phyloP scores from a whole-genome alignment of 2,888 invertebrate species.

The Epirrhoe tristata region DNA sequence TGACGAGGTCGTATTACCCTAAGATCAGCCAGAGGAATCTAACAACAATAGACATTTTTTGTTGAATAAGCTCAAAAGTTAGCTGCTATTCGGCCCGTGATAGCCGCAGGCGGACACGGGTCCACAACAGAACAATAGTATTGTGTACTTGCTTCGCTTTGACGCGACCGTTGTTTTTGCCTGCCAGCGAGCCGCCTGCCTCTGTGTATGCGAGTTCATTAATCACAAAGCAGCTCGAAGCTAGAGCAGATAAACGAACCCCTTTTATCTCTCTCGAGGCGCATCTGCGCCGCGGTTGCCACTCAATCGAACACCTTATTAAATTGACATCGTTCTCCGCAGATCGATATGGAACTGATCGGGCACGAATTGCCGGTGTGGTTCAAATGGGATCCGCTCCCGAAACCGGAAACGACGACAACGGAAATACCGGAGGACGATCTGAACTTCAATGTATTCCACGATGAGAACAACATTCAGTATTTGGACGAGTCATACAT shows the following conservation, averaged over 20 bases:
- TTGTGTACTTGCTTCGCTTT: constrained; percentile 62
- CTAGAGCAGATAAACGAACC: constrained; percentile 64
- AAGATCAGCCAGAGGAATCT: neutral
- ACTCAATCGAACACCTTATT: constrained; percentile 38
- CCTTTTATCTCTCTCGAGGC: constrained; percentile 62
- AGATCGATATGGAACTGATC: constrained; percentile 79
- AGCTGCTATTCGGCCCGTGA: constrained; percentile 38
- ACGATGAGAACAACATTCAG: constrained; percentile 77
- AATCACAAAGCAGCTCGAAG: constrained; percentile 75
- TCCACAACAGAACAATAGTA: constrained; percentile 64
- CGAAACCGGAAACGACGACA: constrained; percentile 74
- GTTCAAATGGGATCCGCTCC: constrained; percentile 81
- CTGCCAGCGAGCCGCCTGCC: constrained; percentile 45
- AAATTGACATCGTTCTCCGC: constrained; percentile 48
- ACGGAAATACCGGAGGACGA: constrained; percentile 75
- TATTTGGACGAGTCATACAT: constrained; percentile 80
- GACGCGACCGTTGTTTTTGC: constrained; percentile 75
- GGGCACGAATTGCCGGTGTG: constrained; percentile 73
- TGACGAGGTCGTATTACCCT: neutral
- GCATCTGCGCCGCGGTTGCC: constrained; percentile 33
- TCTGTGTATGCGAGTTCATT: constrained; percentile 74
- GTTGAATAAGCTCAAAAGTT: constrained; percentile 33
- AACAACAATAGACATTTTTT: constrained; percentile 24
- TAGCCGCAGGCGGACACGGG: constrained; percentile 53
- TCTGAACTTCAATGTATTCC: constrained; percentile 73